phyloP scores from a whole-genome alignment of 2,888 invertebrate species.

The Boloria euphrosyne region DNA sequence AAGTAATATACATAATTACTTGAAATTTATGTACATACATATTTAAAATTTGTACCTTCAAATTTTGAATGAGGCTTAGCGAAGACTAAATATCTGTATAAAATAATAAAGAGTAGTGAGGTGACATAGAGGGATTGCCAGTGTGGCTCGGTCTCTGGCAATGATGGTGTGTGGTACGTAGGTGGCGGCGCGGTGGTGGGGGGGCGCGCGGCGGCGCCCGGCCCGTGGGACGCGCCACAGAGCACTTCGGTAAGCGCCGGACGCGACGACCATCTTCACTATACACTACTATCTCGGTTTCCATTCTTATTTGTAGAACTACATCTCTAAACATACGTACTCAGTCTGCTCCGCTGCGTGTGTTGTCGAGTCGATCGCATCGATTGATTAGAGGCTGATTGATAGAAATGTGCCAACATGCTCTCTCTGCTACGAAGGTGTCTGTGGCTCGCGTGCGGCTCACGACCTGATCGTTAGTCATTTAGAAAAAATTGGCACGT shows the following conservation, averaged over 20 bases:
- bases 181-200: slow-evolving; percentile 77
- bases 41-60: too few species aligned
- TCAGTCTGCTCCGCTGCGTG: slow-evolving; percentile 81
- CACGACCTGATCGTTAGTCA: not conserved
- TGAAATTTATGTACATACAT: too few species aligned
- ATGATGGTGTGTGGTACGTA: slow-evolving; percentile 77
- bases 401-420: slow-evolving; percentile 70
- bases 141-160: slow-evolving; percentile 44
- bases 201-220: slow-evolving; percentile 66
- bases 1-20: too few species aligned
- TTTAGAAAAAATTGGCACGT: slow-evolving; percentile 62
- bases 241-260: slow-evolving; percentile 77
- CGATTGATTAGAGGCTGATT: slow-evolving; percentile 72
- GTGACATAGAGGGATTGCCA: slow-evolving; percentile 27
- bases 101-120: slow-evolving; percentile 14
- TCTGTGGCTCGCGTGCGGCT: not conserved
- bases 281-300: slow-evolving; percentile 71
- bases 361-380: slow-evolving; percentile 75
- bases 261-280: slow-evolving; percentile 66
- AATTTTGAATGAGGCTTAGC: not conserved
- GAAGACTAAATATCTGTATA: not conserved
- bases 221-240: slow-evolving; percentile 74
- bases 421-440: not conserved
- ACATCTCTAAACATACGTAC: slow-evolving; percentile 70
- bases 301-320: slow-evolving; percentile 75